Evolutionary conservation across 2,888 invertebrate genomes (phyloP).

Genomic region (Schrankia costaestrigalis): DNA sequence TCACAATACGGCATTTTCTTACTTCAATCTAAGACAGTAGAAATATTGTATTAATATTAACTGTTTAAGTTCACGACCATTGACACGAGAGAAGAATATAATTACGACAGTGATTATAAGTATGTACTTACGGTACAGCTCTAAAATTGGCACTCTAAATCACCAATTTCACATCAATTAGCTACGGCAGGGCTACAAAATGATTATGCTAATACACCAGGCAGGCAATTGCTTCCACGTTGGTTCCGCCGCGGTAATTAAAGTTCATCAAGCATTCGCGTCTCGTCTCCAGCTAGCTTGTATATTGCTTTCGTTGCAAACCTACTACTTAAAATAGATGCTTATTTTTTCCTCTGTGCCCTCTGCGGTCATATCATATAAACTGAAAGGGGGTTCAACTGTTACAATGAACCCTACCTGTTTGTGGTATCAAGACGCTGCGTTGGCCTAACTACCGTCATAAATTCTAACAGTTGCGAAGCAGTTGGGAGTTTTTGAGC

Average conservation of each 20-base stretch:
- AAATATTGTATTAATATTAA: slow-evolving; percentile 13
- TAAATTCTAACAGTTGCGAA: slow-evolving; percentile 63
- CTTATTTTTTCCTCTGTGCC: slow-evolving; percentile 34
- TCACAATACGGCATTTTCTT: slow-evolving; percentile 1
- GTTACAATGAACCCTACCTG: slow-evolving; percentile 43
- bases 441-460: slow-evolving; percentile 60
- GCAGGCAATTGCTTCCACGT: slow-evolving; percentile 57
- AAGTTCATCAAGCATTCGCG: slow-evolving; percentile 60
- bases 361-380: slow-evolving; percentile 24
- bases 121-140: slow-evolving; percentile 15
- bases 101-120: slow-evolving; percentile 27
- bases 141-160: slow-evolving; percentile 32
- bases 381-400: slow-evolving; percentile 19
- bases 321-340: slow-evolving; percentile 38
- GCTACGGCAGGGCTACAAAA: slow-evolving; percentile 46
- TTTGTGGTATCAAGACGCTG: slow-evolving; percentile 45
- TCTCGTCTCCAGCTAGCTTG: slow-evolving; percentile 49
- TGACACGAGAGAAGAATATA: slow-evolving; percentile 19
- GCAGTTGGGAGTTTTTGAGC: slow-evolving; percentile 53
- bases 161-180: slow-evolving; percentile 58
- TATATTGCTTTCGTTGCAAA: slow-evolving; percentile 47
- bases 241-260: slow-evolving; percentile 56
- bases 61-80: too few species aligned
- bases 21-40: slow-evolving; percentile 12
- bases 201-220: slow-evolving; percentile 63